These are phyloP conservation scores for Acanthopleura granulata DNA, from an alignment of 2,888 invertebrate species.

Conservation along the genomic window DNA sequence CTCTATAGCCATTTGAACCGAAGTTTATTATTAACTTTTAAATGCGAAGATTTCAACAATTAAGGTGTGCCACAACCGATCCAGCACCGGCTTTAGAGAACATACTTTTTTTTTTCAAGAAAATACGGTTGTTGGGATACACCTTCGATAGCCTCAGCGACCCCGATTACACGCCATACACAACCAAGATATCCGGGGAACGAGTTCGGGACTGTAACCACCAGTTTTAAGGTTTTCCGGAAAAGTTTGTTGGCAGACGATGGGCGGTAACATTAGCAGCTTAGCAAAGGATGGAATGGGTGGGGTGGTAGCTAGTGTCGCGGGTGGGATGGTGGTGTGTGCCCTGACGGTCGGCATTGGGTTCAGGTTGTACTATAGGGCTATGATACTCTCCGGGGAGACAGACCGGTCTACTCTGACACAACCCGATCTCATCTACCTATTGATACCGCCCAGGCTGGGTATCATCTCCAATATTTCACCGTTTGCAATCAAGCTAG, in stretches of 20 bases:
- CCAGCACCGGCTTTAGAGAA: too few relatives aligned
- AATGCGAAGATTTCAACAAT: too few relatives aligned
- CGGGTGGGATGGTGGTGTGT: neutral
- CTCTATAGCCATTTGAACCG: too few relatives aligned
- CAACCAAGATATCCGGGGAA: too few relatives aligned
- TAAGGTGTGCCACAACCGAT: too few relatives aligned
- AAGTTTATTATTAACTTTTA: too few relatives aligned
- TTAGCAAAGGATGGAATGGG: neutral
- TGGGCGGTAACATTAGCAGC: neutral
- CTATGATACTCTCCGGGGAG: neutral
- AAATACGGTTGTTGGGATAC: too few relatives aligned
- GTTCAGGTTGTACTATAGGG: neutral
- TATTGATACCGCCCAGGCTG: neutral
- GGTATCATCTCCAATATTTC: conserved; percentile 37
- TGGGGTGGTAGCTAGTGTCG: neutral
- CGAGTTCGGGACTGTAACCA: too few relatives aligned
- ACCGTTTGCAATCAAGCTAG: conserved; percentile 51
- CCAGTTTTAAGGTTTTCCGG: too few relatives aligned
- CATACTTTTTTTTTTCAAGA: too few relatives aligned
- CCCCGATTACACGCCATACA: too few relatives aligned
- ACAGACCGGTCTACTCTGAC: neutral
- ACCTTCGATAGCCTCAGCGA: too few relatives aligned
- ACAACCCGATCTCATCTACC: neutral
- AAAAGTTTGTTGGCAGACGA: neutral
- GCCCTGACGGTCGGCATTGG: neutral